These are phyloP conservation scores for Heliconius ethilla DNA, from an alignment of 2,888 invertebrate species.

Conservation along the genomic window DNA sequence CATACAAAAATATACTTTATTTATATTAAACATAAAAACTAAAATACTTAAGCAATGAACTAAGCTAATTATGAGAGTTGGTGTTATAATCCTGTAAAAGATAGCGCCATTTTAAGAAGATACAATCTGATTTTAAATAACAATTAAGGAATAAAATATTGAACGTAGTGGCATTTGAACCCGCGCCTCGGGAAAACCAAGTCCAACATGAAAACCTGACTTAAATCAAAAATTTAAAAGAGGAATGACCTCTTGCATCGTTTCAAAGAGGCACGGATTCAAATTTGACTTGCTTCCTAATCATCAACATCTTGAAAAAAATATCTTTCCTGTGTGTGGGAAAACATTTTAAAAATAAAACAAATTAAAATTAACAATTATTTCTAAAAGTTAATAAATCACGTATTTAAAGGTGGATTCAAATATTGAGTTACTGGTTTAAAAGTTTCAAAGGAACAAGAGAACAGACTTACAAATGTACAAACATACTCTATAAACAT, in stretches of 20 bases:
- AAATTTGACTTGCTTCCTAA: not conserved
- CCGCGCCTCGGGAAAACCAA: not conserved
- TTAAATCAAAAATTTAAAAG: not conserved
- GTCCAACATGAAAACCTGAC: not conserved
- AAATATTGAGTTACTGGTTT: not conserved
- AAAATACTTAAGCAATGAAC: not conserved
- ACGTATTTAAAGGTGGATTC: not conserved
- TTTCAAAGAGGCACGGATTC: not conserved
- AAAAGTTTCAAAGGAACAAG: too few species aligned
- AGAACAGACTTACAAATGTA: too few species aligned
- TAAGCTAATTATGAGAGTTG: slow-evolving; percentile 31
- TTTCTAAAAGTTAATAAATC: not conserved
- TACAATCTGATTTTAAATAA: not conserved
- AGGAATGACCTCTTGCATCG: not conserved
- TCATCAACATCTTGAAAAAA: not conserved
- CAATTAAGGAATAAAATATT: not conserved
- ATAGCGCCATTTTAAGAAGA: slow-evolving; percentile 31
- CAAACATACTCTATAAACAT: too few species aligned
- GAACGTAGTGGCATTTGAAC: not conserved
- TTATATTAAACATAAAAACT: not conserved
- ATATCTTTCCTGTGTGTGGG: not conserved
- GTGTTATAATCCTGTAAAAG: slow-evolving; percentile 36
- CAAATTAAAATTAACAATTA: not conserved
- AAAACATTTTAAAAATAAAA: too few species aligned
- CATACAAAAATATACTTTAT: not conserved